Percentiles rank a stretch among this genome's conserved stretches.
These are phyloP conservation scores for Typhlichthys subterraneus DNA, from an alignment of 2,797 vertebrate genomes.

Conservation along the genomic window DNA sequence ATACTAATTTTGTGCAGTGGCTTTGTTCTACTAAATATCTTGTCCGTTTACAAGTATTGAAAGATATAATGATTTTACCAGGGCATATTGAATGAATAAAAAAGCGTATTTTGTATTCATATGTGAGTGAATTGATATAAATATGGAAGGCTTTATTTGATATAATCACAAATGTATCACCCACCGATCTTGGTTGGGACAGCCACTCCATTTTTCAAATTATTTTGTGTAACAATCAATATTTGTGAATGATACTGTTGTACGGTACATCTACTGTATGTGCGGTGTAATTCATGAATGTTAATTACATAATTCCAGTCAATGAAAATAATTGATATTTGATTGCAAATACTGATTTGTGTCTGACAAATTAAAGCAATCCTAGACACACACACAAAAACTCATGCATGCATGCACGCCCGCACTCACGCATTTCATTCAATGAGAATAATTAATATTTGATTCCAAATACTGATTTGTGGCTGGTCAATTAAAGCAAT, in stretches of 20 bases:
- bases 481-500: conserved; percentile 44
- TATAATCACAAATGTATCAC: conserved; percentile 17
- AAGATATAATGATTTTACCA: conserved; percentile 30
- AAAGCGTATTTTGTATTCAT: conserved; percentile 43
- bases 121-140: conserved; percentile 49
- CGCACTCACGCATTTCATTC: too few species aligned
- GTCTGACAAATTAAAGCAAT: conserved; percentile 25
- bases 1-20: conserved; percentile 31
- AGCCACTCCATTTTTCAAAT: too few species aligned
- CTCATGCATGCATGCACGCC: too few species aligned
- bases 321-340: too few species aligned
- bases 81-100: conserved; percentile 42
- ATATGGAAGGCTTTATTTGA: conserved; percentile 31
- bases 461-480: conserved; percentile 20
- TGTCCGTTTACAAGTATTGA: conserved; percentile 45
- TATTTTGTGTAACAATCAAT: too few species aligned
- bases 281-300: too few species aligned
- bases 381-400: too few species aligned
- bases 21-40: conserved; percentile 49
- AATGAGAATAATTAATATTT: too few species aligned
- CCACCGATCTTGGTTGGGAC: conserved; percentile 18
- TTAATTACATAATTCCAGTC: too few species aligned
- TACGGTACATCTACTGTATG: too few species aligned
- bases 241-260: too few species aligned
- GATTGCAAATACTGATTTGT: conserved; percentile 20